phyloP scores from a whole-genome alignment of 2,888 invertebrate genomes.

The Phyllotreta cruciferae region DNA sequence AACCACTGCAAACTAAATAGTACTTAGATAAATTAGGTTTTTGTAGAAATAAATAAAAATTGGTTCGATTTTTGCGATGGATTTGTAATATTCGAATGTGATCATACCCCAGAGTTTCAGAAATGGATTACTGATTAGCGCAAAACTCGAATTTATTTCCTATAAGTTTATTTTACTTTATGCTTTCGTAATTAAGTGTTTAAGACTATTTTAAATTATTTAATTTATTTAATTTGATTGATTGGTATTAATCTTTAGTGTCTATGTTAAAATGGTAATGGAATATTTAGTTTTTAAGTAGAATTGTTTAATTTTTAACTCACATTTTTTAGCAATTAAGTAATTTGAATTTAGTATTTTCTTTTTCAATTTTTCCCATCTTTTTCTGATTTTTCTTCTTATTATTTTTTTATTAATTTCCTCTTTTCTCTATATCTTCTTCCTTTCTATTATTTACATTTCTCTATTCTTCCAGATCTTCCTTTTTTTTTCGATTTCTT shows the following conservation, averaged over 20 bases:
- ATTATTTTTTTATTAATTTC: neutral
- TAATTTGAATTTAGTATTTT: neutral
- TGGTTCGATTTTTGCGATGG: conserved; percentile 6
- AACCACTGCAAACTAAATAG: conserved; percentile 4
- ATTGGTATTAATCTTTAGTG: neutral
- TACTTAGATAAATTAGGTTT: neutral
- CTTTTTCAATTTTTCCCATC: neutral
- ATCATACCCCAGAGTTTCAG: conserved; percentile 13
- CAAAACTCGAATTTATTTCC: conserved; percentile 9
- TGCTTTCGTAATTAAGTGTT: neutral
- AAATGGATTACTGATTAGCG: conserved; percentile 2
- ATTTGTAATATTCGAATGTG: conserved; percentile 12
- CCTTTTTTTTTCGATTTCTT: neutral
- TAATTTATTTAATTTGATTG: neutral
- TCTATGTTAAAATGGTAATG: neutral
- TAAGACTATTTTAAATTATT: neutral
- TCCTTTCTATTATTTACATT: neutral
- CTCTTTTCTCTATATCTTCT: neutral
- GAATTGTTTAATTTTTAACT: too few species aligned
- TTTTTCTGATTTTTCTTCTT: neutral
- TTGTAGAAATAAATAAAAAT: neutral
- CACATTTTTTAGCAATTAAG: neutral
- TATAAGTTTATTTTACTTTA: neutral
- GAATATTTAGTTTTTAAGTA: neutral
- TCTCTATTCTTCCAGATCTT: neutral